These are phyloP conservation scores for Scotopteryx bipunctaria DNA, from an alignment of 2,888 invertebrate species.

Conservation along the genomic window DNA sequence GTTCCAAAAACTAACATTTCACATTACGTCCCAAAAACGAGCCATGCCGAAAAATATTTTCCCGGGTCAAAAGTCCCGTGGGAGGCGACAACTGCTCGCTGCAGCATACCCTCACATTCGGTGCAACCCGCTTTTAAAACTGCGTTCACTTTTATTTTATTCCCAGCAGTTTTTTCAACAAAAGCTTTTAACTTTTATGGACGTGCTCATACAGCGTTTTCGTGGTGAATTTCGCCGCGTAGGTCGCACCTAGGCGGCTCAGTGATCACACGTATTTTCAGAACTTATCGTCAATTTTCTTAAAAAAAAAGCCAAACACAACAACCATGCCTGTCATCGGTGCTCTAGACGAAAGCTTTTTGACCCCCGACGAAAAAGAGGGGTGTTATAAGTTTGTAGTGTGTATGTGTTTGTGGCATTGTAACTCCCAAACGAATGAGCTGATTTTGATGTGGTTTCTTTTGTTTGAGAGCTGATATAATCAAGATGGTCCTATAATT, in stretches of 20 bases:
- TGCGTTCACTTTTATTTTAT: constrained; percentile 68
- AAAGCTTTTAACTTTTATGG: constrained; percentile 80
- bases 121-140: constrained; percentile 62
- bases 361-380: too few relatives aligned
- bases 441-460: too few relatives aligned
- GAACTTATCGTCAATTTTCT: too few relatives aligned
- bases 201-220: constrained; percentile 66
- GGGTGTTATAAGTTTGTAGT: too few relatives aligned
- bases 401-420: too few relatives aligned
- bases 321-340: too few relatives aligned
- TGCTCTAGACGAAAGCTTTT: too few relatives aligned
- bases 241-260: constrained; percentile 35
- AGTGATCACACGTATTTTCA: constrained; percentile 19
- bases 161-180: constrained; percentile 65
- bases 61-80: constrained; percentile 61
- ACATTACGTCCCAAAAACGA: constrained; percentile 49
- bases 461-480: too few relatives aligned
- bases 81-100: constrained; percentile 63
- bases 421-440: too few relatives aligned
- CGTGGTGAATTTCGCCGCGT: constrained; percentile 57
- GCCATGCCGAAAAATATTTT: constrained; percentile 59
- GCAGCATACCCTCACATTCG: constrained; percentile 54
- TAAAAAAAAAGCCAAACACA: too few relatives aligned
- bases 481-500: too few relatives aligned
- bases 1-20: constrained; percentile 44